Percentiles rank a stretch among this genome's conserved stretches.
These are phyloP conservation scores for Acanthopagrus latus DNA, from an alignment of 2,797 vertebrate genomes.

Conservation along the genomic window DNA sequence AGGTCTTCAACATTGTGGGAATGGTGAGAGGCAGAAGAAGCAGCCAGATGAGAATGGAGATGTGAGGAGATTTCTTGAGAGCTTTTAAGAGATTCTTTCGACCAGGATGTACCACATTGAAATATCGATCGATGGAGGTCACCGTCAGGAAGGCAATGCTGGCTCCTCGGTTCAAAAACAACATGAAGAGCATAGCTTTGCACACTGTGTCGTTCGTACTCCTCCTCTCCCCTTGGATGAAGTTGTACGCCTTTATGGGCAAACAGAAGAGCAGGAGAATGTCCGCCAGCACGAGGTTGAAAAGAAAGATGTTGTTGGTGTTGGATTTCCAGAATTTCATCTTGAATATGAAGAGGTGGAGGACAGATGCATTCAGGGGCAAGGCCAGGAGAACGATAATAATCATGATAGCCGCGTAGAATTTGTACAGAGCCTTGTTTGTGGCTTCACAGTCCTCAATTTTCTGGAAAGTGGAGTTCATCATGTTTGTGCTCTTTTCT, in stretches of 20 bases:
- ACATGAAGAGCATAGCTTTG: constrained; percentile 76
- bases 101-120: constrained; percentile 77
- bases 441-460: constrained; percentile 40
- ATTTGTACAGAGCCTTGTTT: constrained; percentile 47
- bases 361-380: constrained; percentile 78
- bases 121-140: constrained; percentile 81
- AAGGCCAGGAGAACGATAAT: constrained; percentile 80
- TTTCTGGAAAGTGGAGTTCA: background rate
- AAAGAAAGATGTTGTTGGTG: constrained; percentile 80
- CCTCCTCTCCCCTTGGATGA: constrained; percentile 55
- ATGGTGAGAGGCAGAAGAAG: constrained; percentile 70
- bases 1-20: constrained; percentile 78
- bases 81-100: constrained; percentile 71
- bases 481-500: constrained; percentile 30
- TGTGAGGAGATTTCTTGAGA: constrained; percentile 66
- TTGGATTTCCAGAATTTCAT: constrained; percentile 86
- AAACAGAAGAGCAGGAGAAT: constrained; percentile 81
- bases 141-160: constrained; percentile 83
- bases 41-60: constrained; percentile 81
- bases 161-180: constrained; percentile 78
- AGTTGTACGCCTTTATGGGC: constrained; percentile 79
- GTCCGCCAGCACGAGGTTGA: constrained; percentile 82
- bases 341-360: constrained; percentile 84
- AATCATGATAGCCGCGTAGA: constrained; percentile 73
- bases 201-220: background rate